A percentile compares a stretch with the other conserved stretches of the same genome.
Conservation (phyloP, 2,113 vertebrate genomes). For the Nothobranchius furzeri region DNA sequence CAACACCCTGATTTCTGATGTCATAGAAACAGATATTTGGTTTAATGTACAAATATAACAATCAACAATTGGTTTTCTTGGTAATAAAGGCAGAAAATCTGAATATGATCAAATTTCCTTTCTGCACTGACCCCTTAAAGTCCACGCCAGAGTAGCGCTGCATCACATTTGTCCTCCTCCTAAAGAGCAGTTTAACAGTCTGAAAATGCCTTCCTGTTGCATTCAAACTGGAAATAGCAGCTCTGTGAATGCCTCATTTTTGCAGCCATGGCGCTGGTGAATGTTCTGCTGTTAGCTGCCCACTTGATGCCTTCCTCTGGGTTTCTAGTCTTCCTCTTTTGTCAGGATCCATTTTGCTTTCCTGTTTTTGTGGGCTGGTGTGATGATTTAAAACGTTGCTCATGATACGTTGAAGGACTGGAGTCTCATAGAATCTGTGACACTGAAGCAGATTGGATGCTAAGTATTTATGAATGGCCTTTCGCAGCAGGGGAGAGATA, state of each 20-base stretch:
- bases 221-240: constrained; percentile 27
- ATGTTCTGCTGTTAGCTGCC: constrained; percentile 23
- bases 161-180: neutral
- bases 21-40: neutral
- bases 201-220: constrained; percentile 10
- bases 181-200: constrained; percentile 4
- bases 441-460: constrained; percentile 35
- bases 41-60: neutral
- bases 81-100: neutral
- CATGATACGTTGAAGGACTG: constrained; percentile 21
- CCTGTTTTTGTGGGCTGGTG: constrained; percentile 19
- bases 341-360: constrained; percentile 49
- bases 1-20: too few species aligned
- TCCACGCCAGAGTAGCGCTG: constrained; percentile 12
- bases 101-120: neutral
- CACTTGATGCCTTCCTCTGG: constrained; percentile 4
- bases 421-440: constrained; percentile 40
- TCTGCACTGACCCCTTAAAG: constrained; percentile 8
- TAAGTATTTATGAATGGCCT: constrained; percentile 67
- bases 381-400: constrained; percentile 40
- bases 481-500: constrained; percentile 56
- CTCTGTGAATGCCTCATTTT: constrained; percentile 39
- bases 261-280: constrained; percentile 25
- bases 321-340: constrained; percentile 18
- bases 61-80: neutral